Conservation (phyloP, 2,888 invertebrate genomes). For the Bedellia somnulentella region DNA sequence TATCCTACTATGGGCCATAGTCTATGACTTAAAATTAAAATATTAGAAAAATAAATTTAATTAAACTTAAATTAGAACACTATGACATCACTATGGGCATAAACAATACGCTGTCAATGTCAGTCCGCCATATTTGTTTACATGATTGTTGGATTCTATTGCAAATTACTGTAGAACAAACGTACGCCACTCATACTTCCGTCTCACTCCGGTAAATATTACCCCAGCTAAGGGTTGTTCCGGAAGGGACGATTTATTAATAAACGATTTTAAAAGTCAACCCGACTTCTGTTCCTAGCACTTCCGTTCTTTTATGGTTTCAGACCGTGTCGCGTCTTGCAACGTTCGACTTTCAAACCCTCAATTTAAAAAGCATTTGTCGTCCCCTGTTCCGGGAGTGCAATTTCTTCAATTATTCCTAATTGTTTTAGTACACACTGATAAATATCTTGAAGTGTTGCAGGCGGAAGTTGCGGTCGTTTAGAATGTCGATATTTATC, state of each 20-base stretch:
- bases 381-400: constrained; percentile 1
- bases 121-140: too few species aligned
- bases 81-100: too few species aligned
- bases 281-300: constrained; percentile 29
- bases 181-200: constrained; percentile 57
- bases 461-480: constrained; percentile 8
- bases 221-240: constrained; percentile 45
- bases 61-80: too few species aligned
- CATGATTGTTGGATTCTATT: too few species aligned
- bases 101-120: too few species aligned
- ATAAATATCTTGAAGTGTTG: constrained; percentile 7
- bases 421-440: constrained; percentile 5
- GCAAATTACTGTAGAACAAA: too few species aligned
- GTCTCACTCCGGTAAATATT: constrained; percentile 39
- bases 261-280: constrained; percentile 44
- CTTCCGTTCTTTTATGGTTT: constrained; percentile 26
- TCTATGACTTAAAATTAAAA: too few species aligned
- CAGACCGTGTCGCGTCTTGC: constrained; percentile 6
- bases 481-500: constrained; percentile 9
- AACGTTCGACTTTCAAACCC: constrained; percentile 5
- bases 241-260: constrained; percentile 47
- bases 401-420: constrained; percentile 1
- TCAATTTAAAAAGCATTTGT: constrained; percentile 9
- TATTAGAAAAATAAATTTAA: too few species aligned
- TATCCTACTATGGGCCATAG: too few species aligned